Conservation (phyloP, 2,113 vertebrate genomes). For the Diphyllodes magnificus region DNA sequence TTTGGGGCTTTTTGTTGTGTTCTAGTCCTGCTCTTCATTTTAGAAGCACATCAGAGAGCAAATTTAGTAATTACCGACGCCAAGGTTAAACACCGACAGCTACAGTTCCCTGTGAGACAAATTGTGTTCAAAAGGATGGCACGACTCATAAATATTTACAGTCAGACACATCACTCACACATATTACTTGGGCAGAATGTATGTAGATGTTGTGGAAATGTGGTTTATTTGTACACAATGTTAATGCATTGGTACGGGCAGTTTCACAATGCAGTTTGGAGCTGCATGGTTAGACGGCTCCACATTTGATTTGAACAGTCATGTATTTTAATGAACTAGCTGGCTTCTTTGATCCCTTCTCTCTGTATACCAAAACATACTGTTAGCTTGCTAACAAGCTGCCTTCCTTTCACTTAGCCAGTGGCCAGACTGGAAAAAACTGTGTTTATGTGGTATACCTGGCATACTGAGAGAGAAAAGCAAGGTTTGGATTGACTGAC, state of each 20-base stretch:
- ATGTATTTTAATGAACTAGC: constrained; percentile 38
- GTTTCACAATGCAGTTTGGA: not conserved
- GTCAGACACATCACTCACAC: constrained; percentile 43
- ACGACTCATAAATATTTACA: constrained; percentile 63
- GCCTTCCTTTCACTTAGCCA: not conserved
- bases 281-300: not conserved
- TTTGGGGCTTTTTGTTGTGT: not conserved
- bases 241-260: not conserved
- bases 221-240: not conserved
- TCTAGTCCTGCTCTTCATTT: constrained; percentile 28
- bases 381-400: not conserved
- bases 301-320: not conserved
- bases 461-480: not conserved
- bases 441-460: not conserved
- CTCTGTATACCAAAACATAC: not conserved
- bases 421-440: not conserved
- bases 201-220: not conserved
- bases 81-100: constrained; percentile 48
- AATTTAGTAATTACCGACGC: constrained; percentile 62
- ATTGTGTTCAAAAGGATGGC: constrained; percentile 48
- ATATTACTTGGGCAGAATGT: constrained; percentile 27
- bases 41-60: constrained; percentile 34
- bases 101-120: constrained; percentile 32
- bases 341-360: not conserved
- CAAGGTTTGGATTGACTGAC: not conserved